These are phyloP conservation scores for Hippoglossus stenolepis DNA, from an alignment of 2,113 vertebrate genomes.

Conservation along the genomic window DNA sequence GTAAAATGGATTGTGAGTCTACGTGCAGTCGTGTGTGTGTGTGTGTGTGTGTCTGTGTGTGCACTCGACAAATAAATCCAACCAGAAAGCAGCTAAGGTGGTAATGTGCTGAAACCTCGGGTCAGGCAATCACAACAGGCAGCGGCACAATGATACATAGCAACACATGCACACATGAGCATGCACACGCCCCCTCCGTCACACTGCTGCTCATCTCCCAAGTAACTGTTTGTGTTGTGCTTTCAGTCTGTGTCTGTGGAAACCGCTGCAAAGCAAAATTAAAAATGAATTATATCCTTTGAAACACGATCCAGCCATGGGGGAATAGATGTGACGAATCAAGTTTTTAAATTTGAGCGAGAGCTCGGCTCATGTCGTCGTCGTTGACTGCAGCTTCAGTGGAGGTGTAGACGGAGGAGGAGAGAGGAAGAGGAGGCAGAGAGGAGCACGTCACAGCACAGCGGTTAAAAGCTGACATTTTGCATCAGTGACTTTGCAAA, in stretches of 20 bases:
- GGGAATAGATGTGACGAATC: slow-evolving; percentile 27
- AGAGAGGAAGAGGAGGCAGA: too few species aligned
- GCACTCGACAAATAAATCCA: slow-evolving; percentile 51
- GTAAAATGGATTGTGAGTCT: background rate
- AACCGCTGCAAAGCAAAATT: slow-evolving; percentile 50
- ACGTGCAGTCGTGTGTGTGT: background rate
- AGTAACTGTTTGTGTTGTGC: slow-evolving; percentile 49
- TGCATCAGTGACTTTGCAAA: background rate
- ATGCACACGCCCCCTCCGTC: background rate
- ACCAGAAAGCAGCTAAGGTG: slow-evolving; percentile 50
- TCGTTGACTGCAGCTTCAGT: background rate
- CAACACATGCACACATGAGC: slow-evolving; percentile 6
- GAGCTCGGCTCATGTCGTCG: slow-evolving; percentile 17
- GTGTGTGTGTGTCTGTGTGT: slow-evolving; percentile 25
- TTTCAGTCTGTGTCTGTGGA: slow-evolving; percentile 34
- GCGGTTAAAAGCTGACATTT: slow-evolving; percentile 2
- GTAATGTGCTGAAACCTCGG: slow-evolving; percentile 57
- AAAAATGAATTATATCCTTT: slow-evolving; percentile 55
- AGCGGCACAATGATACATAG: slow-evolving; percentile 38
- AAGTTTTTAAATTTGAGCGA: slow-evolving; percentile 4
- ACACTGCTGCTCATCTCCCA: slow-evolving; percentile 42
- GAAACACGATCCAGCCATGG: slow-evolving; percentile 20
- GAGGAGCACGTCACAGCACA: background rate
- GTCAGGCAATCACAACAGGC: slow-evolving; percentile 64
- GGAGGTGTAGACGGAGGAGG: background rate